A percentile compares a stretch with the other conserved stretches of the same genome.
These are phyloP conservation scores for Helarctos malayanus DNA, from an alignment of 2,797 vertebrate genomes.

Conservation along the genomic window DNA sequence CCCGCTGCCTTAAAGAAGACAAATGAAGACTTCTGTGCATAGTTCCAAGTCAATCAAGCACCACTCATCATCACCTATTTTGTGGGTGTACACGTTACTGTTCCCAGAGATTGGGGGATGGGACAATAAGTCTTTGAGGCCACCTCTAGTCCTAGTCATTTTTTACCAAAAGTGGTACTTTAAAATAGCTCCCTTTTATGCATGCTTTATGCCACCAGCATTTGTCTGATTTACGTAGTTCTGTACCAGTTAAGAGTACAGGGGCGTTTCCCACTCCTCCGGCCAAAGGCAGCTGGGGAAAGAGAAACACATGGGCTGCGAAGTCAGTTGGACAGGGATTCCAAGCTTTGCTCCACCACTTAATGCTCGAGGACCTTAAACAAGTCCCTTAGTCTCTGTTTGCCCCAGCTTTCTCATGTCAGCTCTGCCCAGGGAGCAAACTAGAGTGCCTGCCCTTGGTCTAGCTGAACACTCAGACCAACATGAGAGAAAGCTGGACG, in stretches of 20 bases:
- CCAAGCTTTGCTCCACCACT: background rate
- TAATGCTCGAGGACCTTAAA: background rate
- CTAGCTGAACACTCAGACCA: background rate
- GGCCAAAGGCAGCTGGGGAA: background rate
- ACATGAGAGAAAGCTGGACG: background rate
- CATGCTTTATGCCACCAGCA: background rate
- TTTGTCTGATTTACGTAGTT: background rate
- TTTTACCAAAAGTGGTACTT: conserved; percentile 14
- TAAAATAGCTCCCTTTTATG: background rate
- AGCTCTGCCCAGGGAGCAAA: background rate
- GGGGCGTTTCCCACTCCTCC: background rate
- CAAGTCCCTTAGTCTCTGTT: background rate
- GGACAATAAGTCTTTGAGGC: conserved; percentile 30
- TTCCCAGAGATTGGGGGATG: background rate
- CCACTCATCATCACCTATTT: background rate
- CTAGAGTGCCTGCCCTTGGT: background rate
- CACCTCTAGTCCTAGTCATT: conserved; percentile 19
- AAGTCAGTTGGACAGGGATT: background rate
- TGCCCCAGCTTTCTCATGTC: background rate
- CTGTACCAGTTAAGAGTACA: background rate
- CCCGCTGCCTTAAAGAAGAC: background rate
- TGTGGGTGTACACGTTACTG: background rate
- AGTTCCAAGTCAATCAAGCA: background rate
- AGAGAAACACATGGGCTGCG: background rate
- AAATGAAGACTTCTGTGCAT: background rate